Base-by-base conservation (phyloP, 37 sponge, comb jelly and placozoan species). In the Geodia barretti region DNA sequence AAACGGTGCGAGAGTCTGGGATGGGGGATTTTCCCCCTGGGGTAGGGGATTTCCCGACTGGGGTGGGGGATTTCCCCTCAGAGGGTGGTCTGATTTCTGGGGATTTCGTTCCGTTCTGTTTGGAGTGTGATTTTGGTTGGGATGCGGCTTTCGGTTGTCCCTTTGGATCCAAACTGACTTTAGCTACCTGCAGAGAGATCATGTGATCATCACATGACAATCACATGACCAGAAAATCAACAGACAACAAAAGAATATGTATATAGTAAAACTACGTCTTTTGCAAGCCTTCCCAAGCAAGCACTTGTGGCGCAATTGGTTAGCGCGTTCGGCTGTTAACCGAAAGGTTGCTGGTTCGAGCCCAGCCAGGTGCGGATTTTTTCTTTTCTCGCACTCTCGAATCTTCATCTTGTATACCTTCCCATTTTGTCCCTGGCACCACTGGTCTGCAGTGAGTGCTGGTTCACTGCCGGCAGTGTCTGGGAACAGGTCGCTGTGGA, bases 401-500 rank as follows among this genome's bases (percentile, higher is more conserved):
- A 33, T 31, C 1, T 30, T 31, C 5, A 33, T 39, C 5, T 1
- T 35, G 32, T 40, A 21, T 60, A 81, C 88, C 54, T 70, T 82
- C 14, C 41, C 73, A 40, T 91, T 95, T 25, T 58, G 79, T 64
- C 97, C 97, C 21, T 58, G 58, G 20, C 82, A 70, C 97, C 97
- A 96, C 68, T 93, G 71, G 19, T 88, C 71, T 5, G 87, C 68
- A 29, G 81, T 88, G 91, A 96, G 83, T 20, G 92, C 86, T 19
- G 92, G 84, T 0, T 60, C 74, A 0, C 58, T 47, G 0, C 89
- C 86, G 43, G 58, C 61, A 38, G 94, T 93, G 59, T 93, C 94
- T 21, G 97, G 97, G 63, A 79, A 96, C 34, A 96, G 80, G 72
- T 96, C 97, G 30, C 67, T 84, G 78, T 93, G 94, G 64, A 96